Evolutionary conservation across 2,113 vertebrate species (phyloP).

Genomic region (Lagopus muta): DNA sequence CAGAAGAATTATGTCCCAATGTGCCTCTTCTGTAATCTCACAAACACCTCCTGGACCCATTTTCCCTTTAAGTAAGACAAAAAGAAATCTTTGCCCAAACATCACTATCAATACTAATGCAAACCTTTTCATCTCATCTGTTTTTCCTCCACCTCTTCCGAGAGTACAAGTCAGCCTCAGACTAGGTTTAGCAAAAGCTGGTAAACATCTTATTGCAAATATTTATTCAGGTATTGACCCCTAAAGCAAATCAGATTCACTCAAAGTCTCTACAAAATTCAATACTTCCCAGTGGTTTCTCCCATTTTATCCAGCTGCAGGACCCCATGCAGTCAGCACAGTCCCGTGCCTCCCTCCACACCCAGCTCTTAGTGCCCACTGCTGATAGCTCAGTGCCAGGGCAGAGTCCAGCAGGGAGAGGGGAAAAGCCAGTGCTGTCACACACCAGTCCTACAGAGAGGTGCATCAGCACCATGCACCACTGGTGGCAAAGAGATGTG

Average conservation of each 20-base stretch:
- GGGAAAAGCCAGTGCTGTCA: background rate
- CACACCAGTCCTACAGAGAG: accelerated
- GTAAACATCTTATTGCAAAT: background rate
- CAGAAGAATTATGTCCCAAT: background rate
- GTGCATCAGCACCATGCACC: background rate
- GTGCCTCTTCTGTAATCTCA: background rate
- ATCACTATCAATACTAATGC: background rate
- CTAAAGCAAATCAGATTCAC: background rate
- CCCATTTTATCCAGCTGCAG: background rate
- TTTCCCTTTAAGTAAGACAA: background rate
- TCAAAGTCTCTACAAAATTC: background rate
- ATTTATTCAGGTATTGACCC: slow-evolving; percentile 30
- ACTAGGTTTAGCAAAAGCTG: slow-evolving; percentile 1
- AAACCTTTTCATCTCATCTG: background rate
- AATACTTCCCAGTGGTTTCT: background rate
- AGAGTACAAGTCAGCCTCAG: background rate
- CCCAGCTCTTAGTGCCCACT: background rate
- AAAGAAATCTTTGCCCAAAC: background rate
- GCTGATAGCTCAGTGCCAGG: background rate
- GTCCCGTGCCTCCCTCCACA: background rate
- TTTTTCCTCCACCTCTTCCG: background rate
- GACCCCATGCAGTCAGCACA: background rate
- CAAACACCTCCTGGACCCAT: background rate
- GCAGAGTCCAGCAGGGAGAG: background rate
- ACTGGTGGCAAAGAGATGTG: background rate